Base-by-base conservation (phyloP, 2,113 vertebrate genomes). In the Sciurus niger region DNA sequence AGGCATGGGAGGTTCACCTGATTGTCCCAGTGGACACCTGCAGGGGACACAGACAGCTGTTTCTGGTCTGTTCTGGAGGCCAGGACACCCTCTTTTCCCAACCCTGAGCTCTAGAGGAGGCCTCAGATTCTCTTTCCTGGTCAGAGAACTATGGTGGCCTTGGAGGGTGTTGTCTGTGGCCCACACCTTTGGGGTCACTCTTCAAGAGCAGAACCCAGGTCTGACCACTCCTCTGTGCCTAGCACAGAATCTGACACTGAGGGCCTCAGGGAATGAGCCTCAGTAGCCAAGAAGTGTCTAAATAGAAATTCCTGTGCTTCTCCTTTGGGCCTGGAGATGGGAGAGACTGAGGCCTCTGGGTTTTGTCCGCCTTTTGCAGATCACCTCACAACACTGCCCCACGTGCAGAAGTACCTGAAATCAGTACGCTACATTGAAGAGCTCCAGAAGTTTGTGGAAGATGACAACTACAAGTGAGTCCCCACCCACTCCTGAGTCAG, bases 381-480 rank as follows among this genome's bases (percentile, higher is more conserved):
- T 98, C 98, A 99, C 98, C 99, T 99, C 91, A 98, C 98, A 87
- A 99, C 98, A 6, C 98, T 99, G 67, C 99, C 99, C 37, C 99
- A 99, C 6, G 99, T 99, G 93, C 99, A 99, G 97, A 99, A 99
- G 97, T 99, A 99, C 97, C 98, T 99, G 97, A 98, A 99, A 98
- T 99, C 99, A 0, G 99, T 99, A 0, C 99, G 99, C 91, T 99
- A 99, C 98, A 99, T 99, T 22, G 99, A 99, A 94, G 99, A 99
- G 96, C 99, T 99, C 76, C 99, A 99, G 97, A 99, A 99, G 97
- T 99, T 99, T 96, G 99, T 99, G 73, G 99, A 99, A 97, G 99
- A 99, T 1, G 99, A 99, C 98, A 99, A 99, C 98, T 99, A 99
- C 97, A 99, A 99, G 99, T 99, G 98, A 99, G 99, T 98, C 65